Percentiles rank a stretch among this genome's conserved stretches.
Evolutionary conservation across 2,113 vertebrate species (phyloP).

Genomic region (Psephotus haematonotus): DNA sequence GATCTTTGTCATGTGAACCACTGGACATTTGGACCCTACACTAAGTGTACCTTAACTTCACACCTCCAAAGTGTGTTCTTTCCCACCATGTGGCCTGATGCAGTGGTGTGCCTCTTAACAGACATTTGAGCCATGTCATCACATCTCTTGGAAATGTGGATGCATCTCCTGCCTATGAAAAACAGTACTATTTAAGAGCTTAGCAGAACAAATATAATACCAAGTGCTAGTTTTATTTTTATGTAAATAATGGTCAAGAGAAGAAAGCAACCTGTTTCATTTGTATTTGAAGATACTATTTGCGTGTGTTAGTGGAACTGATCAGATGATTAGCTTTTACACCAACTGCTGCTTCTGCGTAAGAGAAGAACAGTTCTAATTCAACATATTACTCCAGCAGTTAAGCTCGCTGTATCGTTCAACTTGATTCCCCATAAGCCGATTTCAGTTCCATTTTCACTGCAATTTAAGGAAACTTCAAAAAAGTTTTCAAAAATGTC

Average conservation of each 20-base stretch:
- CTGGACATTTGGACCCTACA: background rate
- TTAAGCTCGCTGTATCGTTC: background rate
- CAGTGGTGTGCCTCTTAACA: background rate
- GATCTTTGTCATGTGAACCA: background rate
- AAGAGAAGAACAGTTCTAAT: background rate
- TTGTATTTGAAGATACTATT: background rate
- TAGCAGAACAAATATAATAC: background rate
- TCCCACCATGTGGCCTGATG: background rate
- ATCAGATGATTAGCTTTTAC: background rate
- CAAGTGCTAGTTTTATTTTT: background rate
- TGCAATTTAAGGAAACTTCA: background rate
- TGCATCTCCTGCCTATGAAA: background rate
- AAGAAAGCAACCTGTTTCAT: background rate
- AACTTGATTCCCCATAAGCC: background rate
- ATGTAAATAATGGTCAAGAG: background rate
- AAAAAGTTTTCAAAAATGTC: background rate
- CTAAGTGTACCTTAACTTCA: background rate
- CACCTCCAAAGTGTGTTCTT: background rate
- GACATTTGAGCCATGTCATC: background rate
- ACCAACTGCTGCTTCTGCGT: background rate
- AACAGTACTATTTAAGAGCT: accelerated
- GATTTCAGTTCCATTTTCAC: background rate
- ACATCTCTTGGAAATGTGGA: background rate
- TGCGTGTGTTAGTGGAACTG: background rate
- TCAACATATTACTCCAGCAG: background rate